Conservation (phyloP, 2,113 vertebrate genomes). For the Tinamus guttatus region DNA sequence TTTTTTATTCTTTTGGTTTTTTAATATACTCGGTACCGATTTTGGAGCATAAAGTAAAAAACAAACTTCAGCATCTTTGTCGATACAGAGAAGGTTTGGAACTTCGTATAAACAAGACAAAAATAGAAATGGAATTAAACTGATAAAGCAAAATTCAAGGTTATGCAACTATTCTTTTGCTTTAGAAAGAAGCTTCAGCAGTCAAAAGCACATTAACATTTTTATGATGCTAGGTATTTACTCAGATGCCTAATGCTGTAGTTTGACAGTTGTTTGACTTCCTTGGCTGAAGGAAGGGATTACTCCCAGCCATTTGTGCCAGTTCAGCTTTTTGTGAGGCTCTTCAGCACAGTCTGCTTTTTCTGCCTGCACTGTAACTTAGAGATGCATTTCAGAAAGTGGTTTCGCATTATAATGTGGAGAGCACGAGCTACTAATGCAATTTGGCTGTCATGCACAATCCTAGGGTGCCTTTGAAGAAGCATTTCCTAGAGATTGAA, state of each 20-base stretch:
- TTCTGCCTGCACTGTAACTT: not conserved
- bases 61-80: not conserved
- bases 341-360: not conserved
- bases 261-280: slow-evolving; percentile 28
- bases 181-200: not conserved
- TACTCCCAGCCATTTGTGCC: not conserved
- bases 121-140: not conserved
- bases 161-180: not conserved
- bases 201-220: not conserved
- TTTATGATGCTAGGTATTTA: slow-evolving; percentile 14
- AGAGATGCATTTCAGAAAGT: not conserved
- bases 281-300: slow-evolving; percentile 52
- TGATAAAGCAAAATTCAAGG: not conserved
- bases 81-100: not conserved
- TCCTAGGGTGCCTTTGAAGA: not conserved
- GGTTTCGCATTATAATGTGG: not conserved
- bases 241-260: slow-evolving; percentile 3
- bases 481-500: not conserved
- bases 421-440: not conserved
- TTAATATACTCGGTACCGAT: not conserved
- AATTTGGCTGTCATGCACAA: not conserved
- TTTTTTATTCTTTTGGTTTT: not conserved
- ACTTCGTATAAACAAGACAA: not conserved
- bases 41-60: not conserved
- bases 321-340: slow-evolving; percentile 37